These are phyloP conservation scores for Microplitis deprimator DNA, from an alignment of 2,888 invertebrate species.

Conservation along the genomic window DNA sequence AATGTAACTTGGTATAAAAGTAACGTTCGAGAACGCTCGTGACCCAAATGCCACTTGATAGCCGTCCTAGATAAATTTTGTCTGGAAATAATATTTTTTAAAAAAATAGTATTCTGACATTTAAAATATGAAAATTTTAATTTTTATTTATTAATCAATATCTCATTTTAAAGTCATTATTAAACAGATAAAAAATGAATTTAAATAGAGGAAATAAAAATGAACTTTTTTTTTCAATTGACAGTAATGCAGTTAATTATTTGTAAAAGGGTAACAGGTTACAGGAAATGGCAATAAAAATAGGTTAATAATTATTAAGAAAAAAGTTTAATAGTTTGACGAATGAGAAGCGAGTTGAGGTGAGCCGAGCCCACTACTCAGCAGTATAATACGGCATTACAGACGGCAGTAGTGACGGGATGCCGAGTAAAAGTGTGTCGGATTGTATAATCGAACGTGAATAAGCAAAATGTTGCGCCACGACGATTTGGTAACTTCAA, in stretches of 20 bases:
- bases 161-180: no score
- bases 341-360: slow-evolving; percentile 29
- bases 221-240: no score
- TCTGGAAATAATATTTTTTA: slow-evolving; percentile 43
- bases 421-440: slow-evolving; percentile 70
- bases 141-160: neutral
- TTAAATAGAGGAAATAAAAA: no score
- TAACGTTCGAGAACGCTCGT: slow-evolving; percentile 51
- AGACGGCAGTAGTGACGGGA: slow-evolving; percentile 44
- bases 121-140: neutral
- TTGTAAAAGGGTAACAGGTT: neutral
- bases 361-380: slow-evolving; percentile 34
- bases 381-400: slow-evolving; percentile 32
- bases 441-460: slow-evolving; percentile 72
- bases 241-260: neutral
- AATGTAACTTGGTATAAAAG: slow-evolving; percentile 26
- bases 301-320: neutral
- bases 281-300: neutral
- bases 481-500: slow-evolving; percentile 68
- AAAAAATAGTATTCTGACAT: neutral
- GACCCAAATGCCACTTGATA: slow-evolving; percentile 64
- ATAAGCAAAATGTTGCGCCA: slow-evolving; percentile 71
- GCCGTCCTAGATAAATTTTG: slow-evolving; percentile 66
- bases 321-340: slow-evolving; percentile 10
- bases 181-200: no score